These are phyloP conservation scores for Sphaerophoria taeniata DNA, from an alignment of 2,888 invertebrate genomes.

Conservation along the genomic window DNA sequence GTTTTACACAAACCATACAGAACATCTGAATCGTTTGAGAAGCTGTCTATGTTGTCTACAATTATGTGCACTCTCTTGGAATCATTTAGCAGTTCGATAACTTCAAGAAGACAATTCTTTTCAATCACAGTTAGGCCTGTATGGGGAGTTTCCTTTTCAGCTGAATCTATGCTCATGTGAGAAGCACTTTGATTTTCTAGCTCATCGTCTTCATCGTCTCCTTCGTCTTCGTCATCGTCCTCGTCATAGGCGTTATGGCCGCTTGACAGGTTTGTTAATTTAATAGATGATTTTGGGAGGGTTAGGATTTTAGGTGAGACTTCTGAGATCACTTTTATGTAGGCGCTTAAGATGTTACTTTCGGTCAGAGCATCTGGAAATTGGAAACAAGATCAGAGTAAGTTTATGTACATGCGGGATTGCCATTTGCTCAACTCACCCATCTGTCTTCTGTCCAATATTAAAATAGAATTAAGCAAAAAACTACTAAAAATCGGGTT, in stretches of 20 bases:
- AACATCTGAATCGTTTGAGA: slow-evolving; percentile 83
- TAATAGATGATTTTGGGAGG: slow-evolving; percentile 80
- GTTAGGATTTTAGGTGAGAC: slow-evolving; percentile 80
- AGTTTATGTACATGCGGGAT: too few relatives aligned
- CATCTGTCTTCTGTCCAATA: slow-evolving; percentile 80
- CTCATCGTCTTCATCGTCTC: slow-evolving; percentile 77
- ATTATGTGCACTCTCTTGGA: slow-evolving; percentile 84
- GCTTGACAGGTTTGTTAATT: slow-evolving; percentile 72
- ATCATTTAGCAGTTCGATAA: slow-evolving; percentile 87
- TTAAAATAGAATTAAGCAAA: slow-evolving; percentile 80
- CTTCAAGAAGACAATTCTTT: slow-evolving; percentile 79
- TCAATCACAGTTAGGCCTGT: slow-evolving; percentile 78
- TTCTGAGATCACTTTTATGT: slow-evolving; percentile 81
- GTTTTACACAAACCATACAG: slow-evolving; percentile 89
- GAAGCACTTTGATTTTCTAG: slow-evolving; percentile 78
- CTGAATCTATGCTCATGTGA: slow-evolving; percentile 52
- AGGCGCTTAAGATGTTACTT: slow-evolving; percentile 77
- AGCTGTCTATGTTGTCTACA: slow-evolving; percentile 82
- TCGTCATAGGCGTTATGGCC: slow-evolving; percentile 76
- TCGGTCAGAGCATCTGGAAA: slow-evolving; percentile 77
- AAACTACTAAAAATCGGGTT: slow-evolving; percentile 78
- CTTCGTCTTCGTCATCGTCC: slow-evolving; percentile 79
- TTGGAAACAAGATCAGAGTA: neutral
- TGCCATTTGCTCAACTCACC: too few relatives aligned
- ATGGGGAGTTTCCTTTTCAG: slow-evolving; percentile 9